Conservation (phyloP, 2,113 vertebrate species). For the Rhea pennata region DNA sequence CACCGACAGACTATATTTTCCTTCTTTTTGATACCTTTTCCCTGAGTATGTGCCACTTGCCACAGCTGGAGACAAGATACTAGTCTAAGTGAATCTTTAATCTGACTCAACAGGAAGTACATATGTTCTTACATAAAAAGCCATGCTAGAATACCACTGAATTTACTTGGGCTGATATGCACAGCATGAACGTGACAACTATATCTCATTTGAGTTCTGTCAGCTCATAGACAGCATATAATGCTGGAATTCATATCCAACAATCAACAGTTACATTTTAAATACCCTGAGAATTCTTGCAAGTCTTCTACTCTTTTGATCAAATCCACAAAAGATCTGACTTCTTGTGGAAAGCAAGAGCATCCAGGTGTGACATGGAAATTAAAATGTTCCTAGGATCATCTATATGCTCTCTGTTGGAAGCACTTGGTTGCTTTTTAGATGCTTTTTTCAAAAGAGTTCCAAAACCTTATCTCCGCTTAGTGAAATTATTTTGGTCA, state of each 20-base stretch:
- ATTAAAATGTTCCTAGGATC: neutral
- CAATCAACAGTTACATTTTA: neutral
- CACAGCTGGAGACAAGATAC: neutral
- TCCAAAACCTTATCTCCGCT: neutral
- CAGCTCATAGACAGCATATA: neutral
- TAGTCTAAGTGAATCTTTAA: neutral
- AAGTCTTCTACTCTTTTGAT: neutral
- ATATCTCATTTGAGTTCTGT: neutral
- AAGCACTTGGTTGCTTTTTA: neutral
- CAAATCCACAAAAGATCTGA: neutral
- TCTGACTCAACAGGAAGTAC: neutral
- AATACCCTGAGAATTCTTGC: neutral
- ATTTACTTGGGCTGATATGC: neutral
- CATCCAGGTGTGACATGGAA: rapidly evolving
- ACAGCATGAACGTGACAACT: neutral
- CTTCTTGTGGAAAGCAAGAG: neutral
- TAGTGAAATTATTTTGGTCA: neutral
- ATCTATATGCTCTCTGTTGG: neutral
- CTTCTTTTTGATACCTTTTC: neutral
- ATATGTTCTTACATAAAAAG: neutral
- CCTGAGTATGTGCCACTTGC: neutral
- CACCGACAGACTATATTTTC: neutral
- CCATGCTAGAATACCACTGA: neutral
- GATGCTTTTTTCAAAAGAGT: neutral
- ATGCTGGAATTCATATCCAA: neutral